phyloP scores from a whole-genome alignment of 2,113 vertebrate species.

The Mellivora capensis region DNA sequence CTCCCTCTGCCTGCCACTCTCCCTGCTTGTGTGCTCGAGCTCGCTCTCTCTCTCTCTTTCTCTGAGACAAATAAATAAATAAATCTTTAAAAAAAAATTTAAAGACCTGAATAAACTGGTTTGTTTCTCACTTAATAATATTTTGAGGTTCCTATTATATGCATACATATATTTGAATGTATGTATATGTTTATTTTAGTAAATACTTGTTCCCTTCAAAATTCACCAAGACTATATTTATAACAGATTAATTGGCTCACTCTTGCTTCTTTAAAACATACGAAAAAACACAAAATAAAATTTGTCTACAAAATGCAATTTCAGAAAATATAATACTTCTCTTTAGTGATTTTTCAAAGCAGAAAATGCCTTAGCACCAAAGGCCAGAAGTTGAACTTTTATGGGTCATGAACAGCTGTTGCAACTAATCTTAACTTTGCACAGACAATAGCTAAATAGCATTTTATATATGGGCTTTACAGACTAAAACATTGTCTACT shows the following conservation, averaged over 20 bases:
- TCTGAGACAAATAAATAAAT: neutral
- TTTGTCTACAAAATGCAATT: neutral
- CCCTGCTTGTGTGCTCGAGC: too few relatives aligned
- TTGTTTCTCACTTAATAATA: neutral
- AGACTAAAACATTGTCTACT: neutral
- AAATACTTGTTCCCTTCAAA: neutral
- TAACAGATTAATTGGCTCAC: neutral
- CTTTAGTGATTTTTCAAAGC: neutral
- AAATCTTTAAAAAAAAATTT: neutral
- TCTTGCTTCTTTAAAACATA: neutral
- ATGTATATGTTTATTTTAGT: neutral
- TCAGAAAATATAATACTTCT: neutral
- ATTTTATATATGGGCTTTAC: neutral
- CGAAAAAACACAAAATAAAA: neutral
- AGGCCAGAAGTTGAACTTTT: neutral
- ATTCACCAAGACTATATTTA: neutral
- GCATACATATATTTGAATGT: neutral
- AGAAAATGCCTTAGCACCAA: neutral
- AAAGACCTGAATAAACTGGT: neutral
- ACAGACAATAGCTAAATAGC: neutral
- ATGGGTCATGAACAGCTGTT: neutral
- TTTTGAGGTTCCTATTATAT: neutral
- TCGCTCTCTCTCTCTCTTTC: too few relatives aligned
- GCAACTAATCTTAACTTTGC: neutral
- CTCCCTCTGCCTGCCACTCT: too few relatives aligned